phyloP scores from a whole-genome alignment of 1,140 invertebrate genomes.

The Euborellia annulipes region DNA sequence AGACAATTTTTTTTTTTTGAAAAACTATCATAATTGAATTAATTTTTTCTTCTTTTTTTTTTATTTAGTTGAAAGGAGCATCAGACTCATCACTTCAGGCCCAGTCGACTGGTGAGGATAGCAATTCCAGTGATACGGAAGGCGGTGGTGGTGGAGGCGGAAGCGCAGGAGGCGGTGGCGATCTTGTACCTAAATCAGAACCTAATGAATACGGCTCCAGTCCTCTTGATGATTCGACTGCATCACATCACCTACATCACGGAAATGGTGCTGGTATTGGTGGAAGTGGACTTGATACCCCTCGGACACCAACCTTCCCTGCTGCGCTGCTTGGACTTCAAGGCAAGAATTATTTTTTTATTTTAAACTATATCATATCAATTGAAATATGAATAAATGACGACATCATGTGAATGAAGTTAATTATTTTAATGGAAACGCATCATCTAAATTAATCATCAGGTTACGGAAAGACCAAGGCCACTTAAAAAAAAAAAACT shows the following conservation, averaged over 20 bases:
- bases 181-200: conserved; percentile 35
- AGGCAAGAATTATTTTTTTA: conserved; percentile 30
- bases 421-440: conserved; percentile 1
- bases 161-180: conserved; percentile 23
- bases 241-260: conserved; percentile 34
- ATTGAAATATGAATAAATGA: background rate
- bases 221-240: conserved; percentile 36
- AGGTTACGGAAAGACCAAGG: background rate
- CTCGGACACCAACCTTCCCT: conserved; percentile 47
- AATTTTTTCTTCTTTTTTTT: conserved; percentile 8
- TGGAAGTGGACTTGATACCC: conserved; percentile 43
- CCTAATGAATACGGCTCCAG: conserved; percentile 33
- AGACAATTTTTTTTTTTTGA: background rate
- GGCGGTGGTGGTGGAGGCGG: conserved; percentile 43
- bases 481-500: too few species aligned
- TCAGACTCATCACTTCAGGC: conserved; percentile 37
- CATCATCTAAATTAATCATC: background rate
- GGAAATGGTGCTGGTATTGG: conserved; percentile 51
- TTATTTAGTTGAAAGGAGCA: conserved; percentile 24
- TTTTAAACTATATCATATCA: background rate
- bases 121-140: conserved; percentile 42
- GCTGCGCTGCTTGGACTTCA: conserved; percentile 51
- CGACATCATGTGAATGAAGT: background rate
- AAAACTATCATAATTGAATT: background rate
- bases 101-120: conserved; percentile 60